Evolutionary conservation across 2,797 vertebrate genomes (phyloP).

Genomic region (Sebastes hubbsi): DNA sequence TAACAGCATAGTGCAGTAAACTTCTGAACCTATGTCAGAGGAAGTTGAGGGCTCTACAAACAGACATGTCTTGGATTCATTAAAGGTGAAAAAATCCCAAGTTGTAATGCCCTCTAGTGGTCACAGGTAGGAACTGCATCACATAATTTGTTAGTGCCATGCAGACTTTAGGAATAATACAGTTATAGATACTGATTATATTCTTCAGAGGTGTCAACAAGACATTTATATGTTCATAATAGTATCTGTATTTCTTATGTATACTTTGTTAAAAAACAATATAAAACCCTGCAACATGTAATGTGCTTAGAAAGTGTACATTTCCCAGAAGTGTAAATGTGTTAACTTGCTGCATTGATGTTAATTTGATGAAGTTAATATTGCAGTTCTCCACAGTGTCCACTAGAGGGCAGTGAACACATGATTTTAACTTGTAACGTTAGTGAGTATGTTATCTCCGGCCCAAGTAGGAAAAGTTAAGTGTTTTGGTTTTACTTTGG

Average conservation of each 20-base stretch:
- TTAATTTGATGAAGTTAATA: accelerated
- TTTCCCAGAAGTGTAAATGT: too few relatives aligned
- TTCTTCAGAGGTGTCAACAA: not conserved
- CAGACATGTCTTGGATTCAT: constrained; percentile 2
- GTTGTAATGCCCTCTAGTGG: too few relatives aligned
- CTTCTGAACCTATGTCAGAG: not conserved
- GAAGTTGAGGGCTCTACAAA: constrained; percentile 13
- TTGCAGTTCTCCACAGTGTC: too few relatives aligned
- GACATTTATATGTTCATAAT: not conserved
- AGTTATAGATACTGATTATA: not conserved
- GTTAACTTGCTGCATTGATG: too few relatives aligned
- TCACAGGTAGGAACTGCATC: not conserved
- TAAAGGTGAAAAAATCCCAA: not conserved
- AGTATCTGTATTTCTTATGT: not conserved
- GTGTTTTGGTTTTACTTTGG: too few relatives aligned
- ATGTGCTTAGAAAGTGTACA: not conserved
- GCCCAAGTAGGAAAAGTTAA: too few relatives aligned
- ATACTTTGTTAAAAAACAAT: not conserved
- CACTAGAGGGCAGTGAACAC: not conserved
- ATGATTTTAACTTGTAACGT: not conserved
- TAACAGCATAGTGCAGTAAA: not conserved
- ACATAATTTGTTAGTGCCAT: not conserved
- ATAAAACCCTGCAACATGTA: not conserved
- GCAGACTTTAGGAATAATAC: not conserved
- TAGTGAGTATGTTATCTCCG: too few relatives aligned